phyloP scores from a whole-genome alignment of 53 echinoderm and acorn worm species.

The Holothuria scabra region DNA sequence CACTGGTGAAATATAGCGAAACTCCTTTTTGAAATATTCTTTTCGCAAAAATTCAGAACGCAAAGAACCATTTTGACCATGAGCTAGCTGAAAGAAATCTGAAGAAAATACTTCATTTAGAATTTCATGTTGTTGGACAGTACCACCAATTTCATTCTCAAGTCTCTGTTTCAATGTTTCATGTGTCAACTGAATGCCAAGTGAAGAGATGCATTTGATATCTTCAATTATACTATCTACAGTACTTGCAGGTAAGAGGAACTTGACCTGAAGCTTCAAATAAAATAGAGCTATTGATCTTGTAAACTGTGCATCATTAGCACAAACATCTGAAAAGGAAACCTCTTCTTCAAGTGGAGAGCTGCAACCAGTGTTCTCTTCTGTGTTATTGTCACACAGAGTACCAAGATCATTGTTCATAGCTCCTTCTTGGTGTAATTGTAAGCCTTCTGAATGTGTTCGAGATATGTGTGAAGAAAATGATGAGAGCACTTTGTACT shows the following conservation, averaged over 20 bases:
- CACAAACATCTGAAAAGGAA: neutral
- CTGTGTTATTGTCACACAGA: neutral
- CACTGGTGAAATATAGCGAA: no score
- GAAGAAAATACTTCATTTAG: neutral
- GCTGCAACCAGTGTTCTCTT: no score
- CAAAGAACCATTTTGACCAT: conserved; percentile 42
- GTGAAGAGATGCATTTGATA: neutral
- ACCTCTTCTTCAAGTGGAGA: neutral
- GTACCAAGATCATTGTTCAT: neutral
- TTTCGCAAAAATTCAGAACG: conserved; percentile 58
- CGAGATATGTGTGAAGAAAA: conserved; percentile 28
- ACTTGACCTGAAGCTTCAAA: conserved; percentile 1
- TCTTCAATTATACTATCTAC: conserved; percentile 7
- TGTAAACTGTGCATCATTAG: neutral
- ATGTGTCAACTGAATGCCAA: neutral
- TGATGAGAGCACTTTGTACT: conserved; percentile 17
- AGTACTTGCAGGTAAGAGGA: conserved; percentile 2
- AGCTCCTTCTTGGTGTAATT: neutral
- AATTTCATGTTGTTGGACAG: neutral
- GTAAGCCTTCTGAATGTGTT: neutral
- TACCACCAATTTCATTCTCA: neutral
- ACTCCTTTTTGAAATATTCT: conserved; percentile 49
- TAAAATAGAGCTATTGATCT: conserved; percentile 5
- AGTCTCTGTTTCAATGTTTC: neutral
- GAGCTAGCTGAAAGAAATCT: conserved; percentile 24